Base-by-base conservation (phyloP, 2,113 vertebrate genomes). In the Lota lota region DNA sequence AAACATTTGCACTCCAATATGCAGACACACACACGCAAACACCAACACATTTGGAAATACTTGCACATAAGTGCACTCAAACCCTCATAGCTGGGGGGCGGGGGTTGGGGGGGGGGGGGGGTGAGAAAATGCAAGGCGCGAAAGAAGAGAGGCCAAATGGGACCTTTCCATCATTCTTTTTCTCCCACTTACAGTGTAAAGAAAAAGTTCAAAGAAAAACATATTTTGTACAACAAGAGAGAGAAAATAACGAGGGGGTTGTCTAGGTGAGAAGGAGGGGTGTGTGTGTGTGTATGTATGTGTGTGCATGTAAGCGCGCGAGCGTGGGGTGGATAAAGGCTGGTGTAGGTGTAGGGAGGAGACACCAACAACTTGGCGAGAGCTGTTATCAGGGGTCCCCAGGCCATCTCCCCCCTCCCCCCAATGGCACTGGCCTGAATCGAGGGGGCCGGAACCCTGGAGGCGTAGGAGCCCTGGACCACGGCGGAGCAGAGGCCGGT, bases 381-480 rank as follows among this genome's bases (percentile, higher is more conserved):
- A 76, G 54, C 70, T 74, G 81, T 89, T 92, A 91, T 92, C 90
- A 72, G 72, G 68, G 67, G 77, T 80, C 76, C 85, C 74, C 92
- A 92, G 91, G 81, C 81, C 72, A 73, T 61, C 54, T 17, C 15
- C 21, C 81, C 72, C 40, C 40, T 7, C 40, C 5, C 61, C 70
- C 77, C 80, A 6, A 76, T 71, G 73, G 77, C 74, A 76, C 73
- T 83, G 82, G 77, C 69, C 79, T 8, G 63, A 81, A 72, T 51
- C 79, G 74, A 68, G 73, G 81, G 72, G 76, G 63, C 75, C 60
- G 75, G 74, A 76, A 84, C 72, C 75, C 73, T 78, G 57, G 74
- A 74, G 22, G 74, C 78, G 66, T 74, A 67, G 58, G 64, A 76
- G 74, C 78, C 66, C 64, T 67, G 70, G 78, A 69, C 71, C 62